Base-by-base conservation (phyloP, 2,797 vertebrate genomes). In the Argentina silus region DNA sequence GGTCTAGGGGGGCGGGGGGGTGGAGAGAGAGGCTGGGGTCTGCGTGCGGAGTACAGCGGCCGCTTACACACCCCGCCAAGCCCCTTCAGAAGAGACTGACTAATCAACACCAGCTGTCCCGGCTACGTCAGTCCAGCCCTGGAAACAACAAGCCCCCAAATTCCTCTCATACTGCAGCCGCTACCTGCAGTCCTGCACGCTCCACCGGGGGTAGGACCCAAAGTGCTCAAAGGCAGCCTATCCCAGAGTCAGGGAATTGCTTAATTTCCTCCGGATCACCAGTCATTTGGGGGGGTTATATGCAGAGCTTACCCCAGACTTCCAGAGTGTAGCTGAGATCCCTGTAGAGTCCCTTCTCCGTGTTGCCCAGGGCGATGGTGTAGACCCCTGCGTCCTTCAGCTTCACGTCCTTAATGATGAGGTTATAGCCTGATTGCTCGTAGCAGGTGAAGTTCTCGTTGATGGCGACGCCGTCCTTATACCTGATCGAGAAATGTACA, bases 311-410 rank as follows among this genome's bases (percentile, higher is more conserved):
- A 98, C 96, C 91, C 17, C 87, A 47, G 43, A 97, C 94, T 53
- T 88, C 76, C 73, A 98, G 82, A 61, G 89, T 94, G 90, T 95
- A 96, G 88, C 91, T 97, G 81, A 96, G 85, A 76, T 93, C 96
- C 81, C 85, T 91, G 73, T 89, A 84, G n/a, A 97, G 83, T 36
- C 90, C 89, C 0, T 88, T 90, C 0, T 79, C 82, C 14, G 69
- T 79, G 75, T 90, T 95, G 80, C 88, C 91, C 74, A 98, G 70
- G 50, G 85, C 85, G 3, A 98, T 44, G 78, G 96, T 97, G 88
- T 91, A 98, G 81, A 94, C 85, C 0, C 96, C 96, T 42, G 94
- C 84, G 3, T 97, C 91, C 65, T 85, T 94, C 15, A 83, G 75
- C 76, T 93, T 92, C 81, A 95, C 86, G 0, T 96, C 89, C 53